Base-by-base conservation (phyloP, 2,888 invertebrate species). In the Drosophila lacicola region DNA sequence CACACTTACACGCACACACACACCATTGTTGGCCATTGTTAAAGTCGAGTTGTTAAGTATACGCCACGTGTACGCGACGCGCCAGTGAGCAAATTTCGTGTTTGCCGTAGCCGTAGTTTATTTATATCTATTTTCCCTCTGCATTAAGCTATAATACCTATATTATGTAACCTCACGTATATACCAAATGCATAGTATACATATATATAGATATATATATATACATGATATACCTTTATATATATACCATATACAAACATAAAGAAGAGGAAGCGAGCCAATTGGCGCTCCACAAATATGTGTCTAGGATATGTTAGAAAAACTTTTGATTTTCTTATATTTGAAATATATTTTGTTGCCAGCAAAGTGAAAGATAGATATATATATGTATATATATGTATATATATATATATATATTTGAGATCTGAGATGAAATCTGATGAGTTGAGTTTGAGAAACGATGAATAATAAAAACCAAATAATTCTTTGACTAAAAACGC, bases 401-500 rank as follows among this genome's bases (percentile, higher is more conserved):
- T 33, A 33, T 33, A 33, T 37, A 37, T 37, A 54, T 19, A 54
- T 19, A 54, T 10, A 49, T 34, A 66, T 4, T 45, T 17, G 42
- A 47, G 34, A 57, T 54, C 56, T 56, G 41, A 58, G 46, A 53
- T 66, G 61, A 69, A 47, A 62, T 67, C 60, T 67, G 68, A 70
- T 71, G 67, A 67, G 70, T 72, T 72, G 68, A 80, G 29, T 53
- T 53, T 78, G 82, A 79, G 79, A 84, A 84, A 84, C 87, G 82
- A 78, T 85, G 79, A 83, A 71, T 74, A 79, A 80, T 75, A 88
- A 88, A 78, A 69, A 82, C 77, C 73, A 61, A 80, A 89, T 88
- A 85, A 90, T 91, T 92, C 92, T 92, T 92, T 92, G 92, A 92
- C 90, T 92, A 92, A 92, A 92, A 92, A 92, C 92, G 92, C 92